phyloP scores from a whole-genome alignment of 2,888 invertebrate species.

The Dilophus febrilis region DNA sequence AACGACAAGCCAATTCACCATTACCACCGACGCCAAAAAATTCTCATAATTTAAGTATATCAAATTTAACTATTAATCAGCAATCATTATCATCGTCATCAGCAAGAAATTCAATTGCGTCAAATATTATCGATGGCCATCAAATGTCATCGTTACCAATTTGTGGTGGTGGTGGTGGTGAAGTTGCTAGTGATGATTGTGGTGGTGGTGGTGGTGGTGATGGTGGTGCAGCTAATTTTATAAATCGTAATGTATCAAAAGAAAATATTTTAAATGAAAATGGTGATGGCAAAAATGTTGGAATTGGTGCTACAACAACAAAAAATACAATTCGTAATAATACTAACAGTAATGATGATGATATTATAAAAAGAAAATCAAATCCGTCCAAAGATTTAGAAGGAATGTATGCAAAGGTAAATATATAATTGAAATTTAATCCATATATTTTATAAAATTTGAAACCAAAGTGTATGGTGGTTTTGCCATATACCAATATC shows the following conservation, averaged over 20 bases:
- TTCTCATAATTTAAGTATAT: conserved; percentile 17
- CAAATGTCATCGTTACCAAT: too few relatives aligned
- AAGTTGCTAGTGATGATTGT: background rate
- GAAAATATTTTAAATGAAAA: conserved; percentile 13
- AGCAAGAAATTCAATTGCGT: conserved; percentile 27
- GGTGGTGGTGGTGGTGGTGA: background rate
- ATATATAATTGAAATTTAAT: conserved; percentile 13
- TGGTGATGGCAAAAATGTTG: conserved; percentile 12
- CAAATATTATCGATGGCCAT: conserved; percentile 24
- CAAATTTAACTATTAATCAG: conserved; percentile 25
- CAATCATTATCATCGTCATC: conserved; percentile 18
- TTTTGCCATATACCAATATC: too few relatives aligned
- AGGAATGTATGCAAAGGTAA: conserved; percentile 80
- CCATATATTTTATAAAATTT: conserved; percentile 1
- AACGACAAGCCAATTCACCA: conserved; percentile 77
- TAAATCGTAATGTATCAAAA: conserved; percentile 31
- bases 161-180: too few relatives aligned
- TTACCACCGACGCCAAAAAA: conserved; percentile 57
- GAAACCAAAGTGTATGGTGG: background rate
- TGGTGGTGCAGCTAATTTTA: conserved; percentile 13
- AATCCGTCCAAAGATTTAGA: conserved; percentile 57
- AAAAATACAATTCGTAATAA: conserved; percentile 27
- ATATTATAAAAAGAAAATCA: conserved; percentile 18
- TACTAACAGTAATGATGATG: conserved; percentile 20
- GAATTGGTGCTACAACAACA: too few relatives aligned